A percentile compares a stretch with the other conserved stretches of the same genome.
Evolutionary conservation across 1,140 invertebrate species (phyloP).

Genomic region (Triops cancriformis): DNA sequence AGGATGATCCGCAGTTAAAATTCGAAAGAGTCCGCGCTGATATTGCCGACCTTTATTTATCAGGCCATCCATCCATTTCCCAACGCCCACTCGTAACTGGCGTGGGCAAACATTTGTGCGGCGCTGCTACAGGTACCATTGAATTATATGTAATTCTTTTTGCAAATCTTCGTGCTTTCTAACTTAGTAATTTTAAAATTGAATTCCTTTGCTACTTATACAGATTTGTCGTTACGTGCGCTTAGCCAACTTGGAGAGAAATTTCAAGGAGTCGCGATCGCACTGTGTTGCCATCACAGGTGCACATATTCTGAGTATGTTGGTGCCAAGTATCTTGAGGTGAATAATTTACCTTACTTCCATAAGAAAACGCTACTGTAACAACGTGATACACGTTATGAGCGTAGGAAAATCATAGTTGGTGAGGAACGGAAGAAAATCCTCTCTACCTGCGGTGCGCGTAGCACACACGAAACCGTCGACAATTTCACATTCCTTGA

Average conservation of each 20-base stretch:
- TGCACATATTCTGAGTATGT: conserved; percentile 61
- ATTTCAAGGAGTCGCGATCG: conserved; percentile 57
- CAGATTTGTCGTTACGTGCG: conserved; percentile 21
- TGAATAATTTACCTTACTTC: conserved; percentile 32
- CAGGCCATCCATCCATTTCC: conserved; percentile 43
- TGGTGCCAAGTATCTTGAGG: conserved; percentile 53
- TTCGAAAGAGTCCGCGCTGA: conserved; percentile 58
- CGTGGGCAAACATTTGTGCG: conserved; percentile 78
- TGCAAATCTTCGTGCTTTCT: not conserved
- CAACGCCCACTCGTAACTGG: conserved; percentile 50
- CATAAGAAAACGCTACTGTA: not conserved
- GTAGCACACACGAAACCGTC: no score
- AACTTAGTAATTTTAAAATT: conserved; percentile 17
- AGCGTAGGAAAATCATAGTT: no score
- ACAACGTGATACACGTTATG: no score
- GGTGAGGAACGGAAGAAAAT: no score
- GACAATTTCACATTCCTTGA: no score
- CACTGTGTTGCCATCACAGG: conserved; percentile 80
- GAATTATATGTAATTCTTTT: conserved; percentile 23
- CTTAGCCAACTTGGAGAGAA: conserved; percentile 45
- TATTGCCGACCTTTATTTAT: conserved; percentile 59
- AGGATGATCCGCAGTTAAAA: conserved; percentile 43
- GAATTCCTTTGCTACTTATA: conserved; percentile 20
- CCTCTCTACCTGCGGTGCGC: no score
- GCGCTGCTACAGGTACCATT: conserved; percentile 61